Evolutionary conservation across 2,113 vertebrate genomes (phyloP).

Genomic region (Prunella fulvescens): DNA sequence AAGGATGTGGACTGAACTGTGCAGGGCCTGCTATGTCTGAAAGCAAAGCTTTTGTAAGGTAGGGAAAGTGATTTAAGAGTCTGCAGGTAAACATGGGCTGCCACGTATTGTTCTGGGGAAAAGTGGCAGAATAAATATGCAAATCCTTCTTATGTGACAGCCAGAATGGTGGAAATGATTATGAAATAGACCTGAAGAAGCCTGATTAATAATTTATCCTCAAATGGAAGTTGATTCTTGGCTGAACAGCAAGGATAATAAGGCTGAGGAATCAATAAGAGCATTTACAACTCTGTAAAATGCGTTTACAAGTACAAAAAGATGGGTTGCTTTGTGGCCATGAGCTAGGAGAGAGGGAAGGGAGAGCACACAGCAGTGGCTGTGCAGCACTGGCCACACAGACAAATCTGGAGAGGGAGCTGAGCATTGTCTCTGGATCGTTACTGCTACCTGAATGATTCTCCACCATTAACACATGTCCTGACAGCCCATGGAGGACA

Average conservation of each 20-base stretch:
- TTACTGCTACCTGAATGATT: neutral
- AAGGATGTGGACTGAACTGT: neutral
- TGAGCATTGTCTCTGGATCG: fast-evolving
- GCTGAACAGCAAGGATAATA: constrained; percentile 49
- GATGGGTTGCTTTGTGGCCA: constrained; percentile 42
- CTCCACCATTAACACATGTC: neutral
- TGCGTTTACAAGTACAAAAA: constrained; percentile 48
- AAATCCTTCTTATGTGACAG: constrained; percentile 65
- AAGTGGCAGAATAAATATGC: constrained; percentile 63
- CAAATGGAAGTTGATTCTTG: constrained; percentile 60
- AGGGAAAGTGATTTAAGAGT: constrained; percentile 35
- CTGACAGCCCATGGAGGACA: neutral
- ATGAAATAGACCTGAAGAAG: constrained; percentile 51
- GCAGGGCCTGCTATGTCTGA: neutral
- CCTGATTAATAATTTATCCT: constrained; percentile 70
- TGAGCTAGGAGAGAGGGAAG: neutral
- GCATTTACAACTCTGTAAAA: constrained; percentile 66
- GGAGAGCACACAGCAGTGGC: neutral
- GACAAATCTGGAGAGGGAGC: neutral
- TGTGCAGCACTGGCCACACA: fast-evolving
- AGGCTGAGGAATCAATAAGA: constrained; percentile 57
- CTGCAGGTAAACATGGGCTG: constrained; percentile 31
- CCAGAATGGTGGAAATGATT: constrained; percentile 40
- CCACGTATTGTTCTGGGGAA: constrained; percentile 32
- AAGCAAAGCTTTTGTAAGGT: neutral